A percentile compares a stretch with the other conserved stretches of the same genome.
phyloP scores from a whole-genome alignment of 2,888 invertebrate species.

The Caradrina kadenii region DNA sequence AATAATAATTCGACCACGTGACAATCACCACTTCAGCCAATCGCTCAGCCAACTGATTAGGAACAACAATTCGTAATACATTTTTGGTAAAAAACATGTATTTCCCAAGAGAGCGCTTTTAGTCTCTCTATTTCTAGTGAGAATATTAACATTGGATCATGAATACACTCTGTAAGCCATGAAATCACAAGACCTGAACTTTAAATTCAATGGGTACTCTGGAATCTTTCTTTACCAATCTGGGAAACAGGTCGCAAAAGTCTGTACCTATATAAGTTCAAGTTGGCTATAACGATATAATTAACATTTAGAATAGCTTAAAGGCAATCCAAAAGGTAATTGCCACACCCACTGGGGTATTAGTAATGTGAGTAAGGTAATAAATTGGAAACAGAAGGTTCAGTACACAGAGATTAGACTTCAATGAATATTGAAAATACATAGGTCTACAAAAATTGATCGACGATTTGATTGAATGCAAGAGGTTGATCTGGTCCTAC shows the following conservation, averaged over 20 bases:
- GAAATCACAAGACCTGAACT: conserved; percentile 54
- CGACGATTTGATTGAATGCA: background rate
- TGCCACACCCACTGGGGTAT: conserved; percentile 53
- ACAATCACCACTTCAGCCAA: too few species aligned
- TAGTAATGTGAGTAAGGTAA: conserved; percentile 25
- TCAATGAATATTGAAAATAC: background rate
- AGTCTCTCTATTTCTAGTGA: background rate
- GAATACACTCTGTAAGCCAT: conserved; percentile 13
- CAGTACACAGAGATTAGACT: background rate
- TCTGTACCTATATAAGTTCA: conserved; percentile 44
- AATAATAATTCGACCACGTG: too few species aligned
- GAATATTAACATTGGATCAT: conserved; percentile 13
- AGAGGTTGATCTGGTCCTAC: too few species aligned
- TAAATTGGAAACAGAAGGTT: conserved; percentile 36
- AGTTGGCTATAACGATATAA: conserved; percentile 58
- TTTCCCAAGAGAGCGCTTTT: background rate
- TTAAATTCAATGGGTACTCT: conserved; percentile 52
- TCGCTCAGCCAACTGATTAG: background rate
- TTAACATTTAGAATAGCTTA: conserved; percentile 59
- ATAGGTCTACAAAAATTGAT: background rate
- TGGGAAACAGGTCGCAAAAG: conserved; percentile 48
- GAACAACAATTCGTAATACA: background rate
- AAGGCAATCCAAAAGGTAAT: conserved; percentile 58
- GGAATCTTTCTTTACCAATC: conserved; percentile 51
- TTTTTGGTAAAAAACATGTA: background rate